Evolutionary conservation across 2,797 vertebrate species (phyloP).

Genomic region (Etheostoma perlongum): DNA sequence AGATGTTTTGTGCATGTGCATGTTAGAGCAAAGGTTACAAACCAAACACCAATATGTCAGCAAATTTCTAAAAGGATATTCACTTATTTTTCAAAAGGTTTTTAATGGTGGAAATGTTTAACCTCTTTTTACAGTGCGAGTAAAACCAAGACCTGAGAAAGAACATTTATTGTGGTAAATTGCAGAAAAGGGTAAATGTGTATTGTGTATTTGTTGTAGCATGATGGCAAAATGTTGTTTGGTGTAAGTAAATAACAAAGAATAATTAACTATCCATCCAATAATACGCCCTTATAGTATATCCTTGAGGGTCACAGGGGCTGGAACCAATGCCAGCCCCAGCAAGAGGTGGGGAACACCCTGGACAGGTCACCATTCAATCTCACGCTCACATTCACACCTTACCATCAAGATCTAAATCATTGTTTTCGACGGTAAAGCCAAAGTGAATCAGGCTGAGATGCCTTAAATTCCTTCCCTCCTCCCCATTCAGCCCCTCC

Average conservation of each 20-base stretch:
- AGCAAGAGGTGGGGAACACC: background rate
- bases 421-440: constrained; percentile 66
- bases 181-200: background rate
- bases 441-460: constrained; percentile 56
- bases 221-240: background rate
- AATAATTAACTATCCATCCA: constrained; percentile 18
- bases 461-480: constrained; percentile 48
- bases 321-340: background rate
- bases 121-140: background rate
- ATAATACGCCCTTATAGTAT: background rate
- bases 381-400: constrained; percentile 7
- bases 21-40: constrained; percentile 11
- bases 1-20: background rate
- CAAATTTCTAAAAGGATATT: background rate
- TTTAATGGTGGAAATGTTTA: background rate
- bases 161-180: background rate
- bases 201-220: background rate
- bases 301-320: background rate
- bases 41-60: background rate
- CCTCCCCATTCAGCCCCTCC: constrained; percentile 23
- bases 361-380: background rate
- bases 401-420: constrained; percentile 29
- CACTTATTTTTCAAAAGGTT: background rate
- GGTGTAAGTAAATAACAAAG: constrained; percentile 49
- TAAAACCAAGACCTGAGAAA: background rate